Conservation (phyloP, 2,888 invertebrate species). For the Noctuana brunneofusca region DNA sequence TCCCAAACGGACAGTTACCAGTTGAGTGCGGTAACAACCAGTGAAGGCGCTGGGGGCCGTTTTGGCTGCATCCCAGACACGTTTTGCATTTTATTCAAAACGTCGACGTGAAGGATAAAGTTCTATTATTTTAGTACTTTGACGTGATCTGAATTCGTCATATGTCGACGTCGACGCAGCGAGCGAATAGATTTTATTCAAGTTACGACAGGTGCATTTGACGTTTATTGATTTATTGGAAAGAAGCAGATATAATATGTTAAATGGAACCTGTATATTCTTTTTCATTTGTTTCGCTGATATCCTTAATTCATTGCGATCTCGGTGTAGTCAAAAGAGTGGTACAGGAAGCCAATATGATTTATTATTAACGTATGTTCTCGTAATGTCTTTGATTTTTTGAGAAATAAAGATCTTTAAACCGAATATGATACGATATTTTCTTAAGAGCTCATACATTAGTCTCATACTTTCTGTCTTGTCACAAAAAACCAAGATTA, state of each 20-base stretch:
- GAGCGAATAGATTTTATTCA: slow-evolving; percentile 29
- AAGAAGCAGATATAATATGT: not conserved
- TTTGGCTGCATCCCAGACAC: slow-evolving; percentile 80
- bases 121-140: slow-evolving; percentile 81
- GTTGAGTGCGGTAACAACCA: slow-evolving; percentile 43
- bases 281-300: no score
- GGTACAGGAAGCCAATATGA: no score
- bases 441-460: no score
- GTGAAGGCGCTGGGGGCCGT: slow-evolving; percentile 50
- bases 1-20: slow-evolving; percentile 42
- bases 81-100: slow-evolving; percentile 82
- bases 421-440: no score
- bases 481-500: no score
- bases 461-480: no score
- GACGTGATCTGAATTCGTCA: slow-evolving; percentile 74
- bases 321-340: no score
- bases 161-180: slow-evolving; percentile 44
- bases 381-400: no score
- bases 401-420: no score
- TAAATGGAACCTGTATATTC: not conserved
- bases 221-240: slow-evolving; percentile 19
- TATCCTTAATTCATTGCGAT: no score
- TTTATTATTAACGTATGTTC: no score
- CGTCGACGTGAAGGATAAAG: slow-evolving; percentile 79
- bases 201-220: slow-evolving; percentile 27